phyloP scores from a whole-genome alignment of 2,797 vertebrate genomes.

The Agapornis canus region DNA sequence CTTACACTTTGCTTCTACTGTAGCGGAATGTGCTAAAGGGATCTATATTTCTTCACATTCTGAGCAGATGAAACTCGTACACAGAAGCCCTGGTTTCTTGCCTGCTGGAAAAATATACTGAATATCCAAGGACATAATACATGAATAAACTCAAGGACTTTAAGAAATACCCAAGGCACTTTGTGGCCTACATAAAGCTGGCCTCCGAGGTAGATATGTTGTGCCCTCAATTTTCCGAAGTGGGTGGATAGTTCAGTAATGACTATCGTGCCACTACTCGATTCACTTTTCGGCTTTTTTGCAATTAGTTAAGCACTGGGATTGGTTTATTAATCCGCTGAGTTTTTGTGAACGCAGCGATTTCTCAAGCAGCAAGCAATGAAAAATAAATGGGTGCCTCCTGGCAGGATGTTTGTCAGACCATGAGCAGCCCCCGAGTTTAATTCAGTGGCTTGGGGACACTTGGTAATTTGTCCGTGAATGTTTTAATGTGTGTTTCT shows the following conservation, averaged over 20 bases:
- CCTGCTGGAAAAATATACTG: conserved; percentile 56
- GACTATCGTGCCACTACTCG: background rate
- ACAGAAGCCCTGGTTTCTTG: conserved; percentile 42
- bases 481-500: background rate
- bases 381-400: background rate
- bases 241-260: conserved; percentile 35
- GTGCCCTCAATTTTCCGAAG: conserved; percentile 30
- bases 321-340: conserved; percentile 4
- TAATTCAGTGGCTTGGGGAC: background rate
- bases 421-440: background rate
- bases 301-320: conserved; percentile 6
- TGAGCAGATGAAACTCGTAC: conserved; percentile 49
- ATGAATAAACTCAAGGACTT: conserved; percentile 29
- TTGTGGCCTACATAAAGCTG: conserved; percentile 62
- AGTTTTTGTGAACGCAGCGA: background rate
- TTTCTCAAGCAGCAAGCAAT: background rate
- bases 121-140: conserved; percentile 60
- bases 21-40: conserved; percentile 57
- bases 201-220: conserved; percentile 29
- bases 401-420: background rate
- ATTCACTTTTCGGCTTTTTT: background rate
- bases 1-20: conserved; percentile 41
- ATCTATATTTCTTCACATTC: conserved; percentile 46
- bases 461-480: background rate
- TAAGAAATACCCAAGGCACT: conserved; percentile 59